Evolutionary conservation across 2,888 invertebrate species (phyloP).

Genomic region (Amaurobius ferox): DNA sequence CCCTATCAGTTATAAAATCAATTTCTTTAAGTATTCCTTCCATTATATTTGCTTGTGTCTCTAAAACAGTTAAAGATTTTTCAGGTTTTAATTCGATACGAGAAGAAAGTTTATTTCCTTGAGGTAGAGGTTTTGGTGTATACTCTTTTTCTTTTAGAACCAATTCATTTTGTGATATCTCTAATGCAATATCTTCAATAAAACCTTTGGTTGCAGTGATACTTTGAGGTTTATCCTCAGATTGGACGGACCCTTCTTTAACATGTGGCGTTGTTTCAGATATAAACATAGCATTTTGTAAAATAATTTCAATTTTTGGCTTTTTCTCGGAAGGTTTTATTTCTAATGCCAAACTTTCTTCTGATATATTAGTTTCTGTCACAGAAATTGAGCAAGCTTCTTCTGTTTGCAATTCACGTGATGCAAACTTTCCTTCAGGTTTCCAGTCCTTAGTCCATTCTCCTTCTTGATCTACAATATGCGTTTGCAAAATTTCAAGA

Average conservation of each 20-base stretch:
- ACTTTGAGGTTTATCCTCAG: slow-evolving; percentile 15
- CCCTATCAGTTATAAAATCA: slow-evolving; percentile 28
- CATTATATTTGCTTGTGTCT: slow-evolving; percentile 58
- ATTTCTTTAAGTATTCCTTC: slow-evolving; percentile 66
- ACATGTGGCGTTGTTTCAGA: slow-evolving; percentile 61
- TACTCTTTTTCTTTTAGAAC: slow-evolving; percentile 70
- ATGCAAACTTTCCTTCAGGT: slow-evolving; percentile 72
- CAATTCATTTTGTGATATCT: slow-evolving; percentile 60
- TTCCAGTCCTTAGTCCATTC: slow-evolving; percentile 72
- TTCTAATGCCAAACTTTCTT: slow-evolving; percentile 66
- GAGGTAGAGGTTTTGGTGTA: slow-evolving; percentile 45
- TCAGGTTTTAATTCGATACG: slow-evolving; percentile 49
- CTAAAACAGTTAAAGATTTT: slow-evolving; percentile 68
- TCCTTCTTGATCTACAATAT: slow-evolving; percentile 76
- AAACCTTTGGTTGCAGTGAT: slow-evolving; percentile 44
- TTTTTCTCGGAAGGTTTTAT: slow-evolving; percentile 76
- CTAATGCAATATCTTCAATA: slow-evolving; percentile 60
- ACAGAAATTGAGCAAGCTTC: slow-evolving; percentile 48
- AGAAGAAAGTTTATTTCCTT: slow-evolving; percentile 25
- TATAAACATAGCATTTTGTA: slow-evolving; percentile 61
- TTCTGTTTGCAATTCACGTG: slow-evolving; percentile 39
- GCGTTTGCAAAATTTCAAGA: slow-evolving; percentile 31
- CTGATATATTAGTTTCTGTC: slow-evolving; percentile 60
- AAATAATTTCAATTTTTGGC: slow-evolving; percentile 43
- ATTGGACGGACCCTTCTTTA: slow-evolving; percentile 63